A percentile compares a stretch with the other conserved stretches of the same genome.
These are phyloP conservation scores for Triplophysa dalaica DNA, from an alignment of 2,113 vertebrate genomes.

Conservation along the genomic window DNA sequence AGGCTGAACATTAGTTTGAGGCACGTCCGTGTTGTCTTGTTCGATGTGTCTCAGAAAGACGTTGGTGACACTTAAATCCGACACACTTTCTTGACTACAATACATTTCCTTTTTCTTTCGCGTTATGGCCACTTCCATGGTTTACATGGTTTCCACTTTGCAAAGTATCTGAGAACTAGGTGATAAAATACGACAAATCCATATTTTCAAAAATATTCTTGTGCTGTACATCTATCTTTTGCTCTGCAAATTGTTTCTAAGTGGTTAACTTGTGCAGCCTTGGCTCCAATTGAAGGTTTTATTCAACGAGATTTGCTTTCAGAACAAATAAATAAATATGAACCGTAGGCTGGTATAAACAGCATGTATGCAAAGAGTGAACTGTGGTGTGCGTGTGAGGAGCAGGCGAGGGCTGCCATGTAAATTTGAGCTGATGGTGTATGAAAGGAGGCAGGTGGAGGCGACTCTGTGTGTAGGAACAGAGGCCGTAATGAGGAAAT, in stretches of 20 bases:
- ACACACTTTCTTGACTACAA: conserved; percentile 78
- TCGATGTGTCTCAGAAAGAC: conserved; percentile 79
- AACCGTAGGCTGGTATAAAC: background rate
- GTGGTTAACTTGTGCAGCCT: conserved; percentile 11
- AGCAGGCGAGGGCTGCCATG: background rate
- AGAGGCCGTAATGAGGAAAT: conserved; percentile 55
- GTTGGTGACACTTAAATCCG: conserved; percentile 83
- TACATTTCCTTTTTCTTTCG: conserved; percentile 66
- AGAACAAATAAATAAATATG: conserved; percentile 12
- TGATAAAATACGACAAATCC: conserved; percentile 11
- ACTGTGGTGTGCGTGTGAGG: background rate
- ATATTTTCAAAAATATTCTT: background rate
- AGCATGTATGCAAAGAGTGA: conserved; percentile 10
- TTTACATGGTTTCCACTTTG: conserved; percentile 5
- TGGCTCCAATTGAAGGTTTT: background rate
- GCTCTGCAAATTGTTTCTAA: background rate
- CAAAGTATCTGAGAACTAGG: conserved; percentile 17
- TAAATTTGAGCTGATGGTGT: conserved; percentile 42
- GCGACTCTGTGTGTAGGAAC: conserved; percentile 31
- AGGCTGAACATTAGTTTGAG: conserved; percentile 23
- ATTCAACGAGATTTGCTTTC: conserved; percentile 2
- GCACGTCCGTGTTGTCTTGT: conserved; percentile 75
- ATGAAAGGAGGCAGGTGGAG: conserved; percentile 33
- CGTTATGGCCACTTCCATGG: conserved; percentile 24
- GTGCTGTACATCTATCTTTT: background rate